Conservation (phyloP, 2,888 invertebrate genomes). For the Biston betularia region DNA sequence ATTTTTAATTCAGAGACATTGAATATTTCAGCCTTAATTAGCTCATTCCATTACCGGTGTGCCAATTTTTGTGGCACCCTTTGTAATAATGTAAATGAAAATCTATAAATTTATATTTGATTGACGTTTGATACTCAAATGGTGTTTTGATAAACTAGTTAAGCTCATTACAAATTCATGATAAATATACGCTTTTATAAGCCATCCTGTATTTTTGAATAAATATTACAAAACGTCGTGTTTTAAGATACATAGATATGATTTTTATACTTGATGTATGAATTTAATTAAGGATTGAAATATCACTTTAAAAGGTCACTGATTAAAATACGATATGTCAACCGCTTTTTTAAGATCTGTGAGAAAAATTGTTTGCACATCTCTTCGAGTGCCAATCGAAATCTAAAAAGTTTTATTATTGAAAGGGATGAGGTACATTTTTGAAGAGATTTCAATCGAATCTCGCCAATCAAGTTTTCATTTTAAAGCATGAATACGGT, state of each 20-base stretch:
- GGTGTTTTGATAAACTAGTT: slow-evolving; percentile 67
- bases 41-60: slow-evolving; percentile 59
- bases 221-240: slow-evolving; percentile 37
- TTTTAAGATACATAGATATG: slow-evolving; percentile 5
- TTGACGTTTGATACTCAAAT: slow-evolving; percentile 68
- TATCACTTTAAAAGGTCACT: slow-evolving; percentile 21
- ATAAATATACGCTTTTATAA: background rate
- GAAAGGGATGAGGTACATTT: slow-evolving; percentile 69
- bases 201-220: slow-evolving; percentile 39
- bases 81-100: slow-evolving; percentile 57
- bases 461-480: slow-evolving; percentile 83
- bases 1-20: slow-evolving; percentile 58
- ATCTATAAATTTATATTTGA: slow-evolving; percentile 67
- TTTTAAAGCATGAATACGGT: slow-evolving; percentile 75
- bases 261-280: slow-evolving; percentile 10
- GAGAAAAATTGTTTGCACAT: slow-evolving; percentile 69
- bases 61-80: slow-evolving; percentile 65
- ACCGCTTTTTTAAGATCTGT: slow-evolving; percentile 61
- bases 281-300: slow-evolving; percentile 15
- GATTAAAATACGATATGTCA: slow-evolving; percentile 34
- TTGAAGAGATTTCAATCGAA: slow-evolving; percentile 74
- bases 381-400: slow-evolving; percentile 59
- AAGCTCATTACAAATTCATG: slow-evolving; percentile 66
- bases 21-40: slow-evolving; percentile 74
- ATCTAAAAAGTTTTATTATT: slow-evolving; percentile 66